Evolutionary conservation across 92 coral and sea anemone species (phyloP), one percentile per base, ranked within the genome.

Genomic region (Porites lobata): DNA sequence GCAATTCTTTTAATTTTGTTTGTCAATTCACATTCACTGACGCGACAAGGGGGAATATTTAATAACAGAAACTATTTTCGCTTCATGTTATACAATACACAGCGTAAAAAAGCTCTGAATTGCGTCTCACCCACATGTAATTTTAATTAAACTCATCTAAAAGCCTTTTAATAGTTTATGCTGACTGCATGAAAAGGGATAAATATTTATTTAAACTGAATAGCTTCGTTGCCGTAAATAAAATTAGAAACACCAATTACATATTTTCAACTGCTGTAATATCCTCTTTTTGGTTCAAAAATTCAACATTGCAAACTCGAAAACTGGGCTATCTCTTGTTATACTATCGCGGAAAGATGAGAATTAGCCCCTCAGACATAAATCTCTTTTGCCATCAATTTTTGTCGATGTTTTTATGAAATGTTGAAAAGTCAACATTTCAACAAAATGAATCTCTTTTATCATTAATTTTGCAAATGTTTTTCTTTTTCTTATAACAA

Each of bases 171-270:
- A 50, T 19, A 67, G 24, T 19, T 79, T 51, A 13, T 2, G 13
- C 50, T 62, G 47, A 21, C 59, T 64, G 17, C 21, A 43, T 47
- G 72, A 20, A 65, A 19, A 19, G 10, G 50, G 53, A 50, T 21
- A 66, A 67, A 66, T 80, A 80, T 67, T 80, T 80, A 64, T 15
- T 20, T 21, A 50, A 52, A 68, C 13, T 79, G 50, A 79, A 64
- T 79, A 50, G 83, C 83, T 79, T 13, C 57, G 47, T 21, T n/a
- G 50, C 21, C 58, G 50, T 32, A 47, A 65, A 69, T 57, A 47
- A 47, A 79, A 63, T 62, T 19, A 57, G 59, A 26, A 52, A 53
- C 18, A 24, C 26, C 50, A 81, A 69, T 68, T 72, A 52, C 12
- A 61, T 51, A 50, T 50, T 26, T 26, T 67, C 56, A 29, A 29